Conservation (phyloP, 2,888 invertebrate genomes). For the Spodoptera picta region DNA sequence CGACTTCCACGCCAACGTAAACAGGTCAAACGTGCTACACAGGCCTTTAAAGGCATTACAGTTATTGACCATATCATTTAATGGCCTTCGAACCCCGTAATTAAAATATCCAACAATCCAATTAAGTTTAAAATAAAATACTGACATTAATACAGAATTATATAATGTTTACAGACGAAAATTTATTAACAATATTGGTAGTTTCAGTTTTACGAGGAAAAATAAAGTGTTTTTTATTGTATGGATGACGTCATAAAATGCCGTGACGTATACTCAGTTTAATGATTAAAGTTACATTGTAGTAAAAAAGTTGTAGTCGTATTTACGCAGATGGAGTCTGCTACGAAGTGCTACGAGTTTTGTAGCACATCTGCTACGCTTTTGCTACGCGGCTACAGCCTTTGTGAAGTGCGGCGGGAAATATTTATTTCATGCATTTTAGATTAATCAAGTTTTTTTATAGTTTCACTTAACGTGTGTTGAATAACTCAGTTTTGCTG, state of each 20-base stretch:
- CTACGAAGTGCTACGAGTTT: conserved; percentile 44
- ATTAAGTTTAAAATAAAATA: conserved; percentile 42
- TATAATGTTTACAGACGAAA: conserved; percentile 10
- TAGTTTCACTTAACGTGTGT: too few relatives aligned
- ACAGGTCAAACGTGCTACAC: conserved; percentile 47
- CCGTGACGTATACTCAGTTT: conserved; percentile 24
- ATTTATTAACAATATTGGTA: conserved; percentile 31
- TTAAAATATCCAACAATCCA: conserved; percentile 43
- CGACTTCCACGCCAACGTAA: conserved; percentile 28
- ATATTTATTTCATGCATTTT: conserved; percentile 1
- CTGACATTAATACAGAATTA: conserved; percentile 14
- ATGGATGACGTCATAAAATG: conserved; percentile 37
- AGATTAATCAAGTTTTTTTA: background rate
- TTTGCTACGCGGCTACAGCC: conserved; percentile 30
- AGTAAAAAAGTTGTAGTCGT: conserved; percentile 30
- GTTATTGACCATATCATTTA: conserved; percentile 60
- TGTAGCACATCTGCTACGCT: conserved; percentile 42
- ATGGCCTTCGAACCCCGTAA: conserved; percentile 40
- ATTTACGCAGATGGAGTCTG: conserved; percentile 32
- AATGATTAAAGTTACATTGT: conserved; percentile 35
- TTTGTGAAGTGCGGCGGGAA: conserved; percentile 10
- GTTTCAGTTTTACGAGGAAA: background rate
- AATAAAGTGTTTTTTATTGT: conserved; percentile 7
- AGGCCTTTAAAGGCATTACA: conserved; percentile 52
- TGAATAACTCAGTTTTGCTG: too few relatives aligned